phyloP scores from a whole-genome alignment of 2,888 invertebrate genomes.

The Ochropleura leucogaster region DNA sequence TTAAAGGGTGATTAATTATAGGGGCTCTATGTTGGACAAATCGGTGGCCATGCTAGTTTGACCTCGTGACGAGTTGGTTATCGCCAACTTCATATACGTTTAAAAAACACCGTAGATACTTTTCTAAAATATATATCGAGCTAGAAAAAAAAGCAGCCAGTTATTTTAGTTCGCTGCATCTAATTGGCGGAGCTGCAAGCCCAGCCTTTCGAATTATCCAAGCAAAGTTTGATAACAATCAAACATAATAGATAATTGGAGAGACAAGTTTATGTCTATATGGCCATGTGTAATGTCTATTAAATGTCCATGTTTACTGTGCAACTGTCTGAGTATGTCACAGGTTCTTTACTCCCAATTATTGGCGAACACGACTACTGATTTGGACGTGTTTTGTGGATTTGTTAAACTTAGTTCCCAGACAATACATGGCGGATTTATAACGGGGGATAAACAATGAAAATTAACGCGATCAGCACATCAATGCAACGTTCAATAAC shows the following conservation, averaged over 20 bases:
- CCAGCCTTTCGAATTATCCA: background rate
- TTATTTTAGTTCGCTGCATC: background rate
- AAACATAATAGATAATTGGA: slow-evolving; percentile 5
- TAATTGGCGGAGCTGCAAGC: background rate
- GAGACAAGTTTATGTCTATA: slow-evolving; percentile 17
- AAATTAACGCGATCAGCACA: background rate
- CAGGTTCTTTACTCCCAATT: background rate
- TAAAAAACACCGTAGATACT: background rate
- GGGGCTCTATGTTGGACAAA: slow-evolving; percentile 27
- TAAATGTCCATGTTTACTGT: slow-evolving; percentile 12
- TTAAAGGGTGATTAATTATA: slow-evolving; percentile 44
- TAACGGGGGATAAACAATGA: no score
- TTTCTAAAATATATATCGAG: background rate
- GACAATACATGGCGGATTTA: background rate
- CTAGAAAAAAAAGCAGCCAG: background rate
- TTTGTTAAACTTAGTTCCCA: background rate
- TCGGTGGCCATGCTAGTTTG: slow-evolving; percentile 7
- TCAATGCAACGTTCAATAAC: background rate
- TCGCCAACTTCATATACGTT: background rate
- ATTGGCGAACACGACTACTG: slow-evolving; percentile 4
- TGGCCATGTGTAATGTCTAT: slow-evolving; percentile 5
- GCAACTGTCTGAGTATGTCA: background rate
- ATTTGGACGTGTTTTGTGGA: background rate
- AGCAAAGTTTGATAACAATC: slow-evolving; percentile 1
- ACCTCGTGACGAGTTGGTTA: slow-evolving; percentile 6